Conservation (phyloP, 2,888 invertebrate species). For the Anorthoa munda region DNA sequence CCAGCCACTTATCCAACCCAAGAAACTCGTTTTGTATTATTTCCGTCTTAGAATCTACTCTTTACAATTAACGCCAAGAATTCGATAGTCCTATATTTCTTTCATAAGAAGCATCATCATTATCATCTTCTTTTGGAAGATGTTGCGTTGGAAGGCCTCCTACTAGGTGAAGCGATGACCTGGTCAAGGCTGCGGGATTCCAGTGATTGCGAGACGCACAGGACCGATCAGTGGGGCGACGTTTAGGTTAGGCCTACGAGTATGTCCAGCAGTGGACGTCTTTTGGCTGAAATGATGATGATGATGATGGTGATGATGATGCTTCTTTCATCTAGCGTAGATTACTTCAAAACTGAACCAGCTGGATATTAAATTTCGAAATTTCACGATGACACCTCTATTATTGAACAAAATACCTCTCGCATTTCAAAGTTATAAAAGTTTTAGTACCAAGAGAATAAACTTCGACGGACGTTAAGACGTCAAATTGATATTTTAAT, state of each 20-base stretch:
- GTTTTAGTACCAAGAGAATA: conserved; percentile 64
- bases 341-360: conserved; percentile 18
- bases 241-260: too few species aligned
- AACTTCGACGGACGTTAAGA: conserved; percentile 69
- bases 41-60: background rate
- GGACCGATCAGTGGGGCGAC: too few species aligned
- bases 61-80: background rate
- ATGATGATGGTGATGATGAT: too few species aligned
- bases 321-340: background rate
- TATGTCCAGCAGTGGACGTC: too few species aligned
- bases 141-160: too few species aligned
- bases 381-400: conserved; percentile 64
- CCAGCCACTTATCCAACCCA: background rate
- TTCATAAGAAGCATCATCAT: background rate
- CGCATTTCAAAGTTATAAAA: conserved; percentile 71
- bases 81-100: background rate
- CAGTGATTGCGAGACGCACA: too few species aligned
- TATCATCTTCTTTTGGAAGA: too few species aligned
- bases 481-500: conserved; percentile 80
- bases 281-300: too few species aligned
- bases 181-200: too few species aligned
- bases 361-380: conserved; percentile 31
- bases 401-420: conserved; percentile 65
- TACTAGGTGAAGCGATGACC: too few species aligned
- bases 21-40: background rate